Evolutionary conservation across 2,113 vertebrate genomes (phyloP).

Genomic region (Loxodonta africana): DNA sequence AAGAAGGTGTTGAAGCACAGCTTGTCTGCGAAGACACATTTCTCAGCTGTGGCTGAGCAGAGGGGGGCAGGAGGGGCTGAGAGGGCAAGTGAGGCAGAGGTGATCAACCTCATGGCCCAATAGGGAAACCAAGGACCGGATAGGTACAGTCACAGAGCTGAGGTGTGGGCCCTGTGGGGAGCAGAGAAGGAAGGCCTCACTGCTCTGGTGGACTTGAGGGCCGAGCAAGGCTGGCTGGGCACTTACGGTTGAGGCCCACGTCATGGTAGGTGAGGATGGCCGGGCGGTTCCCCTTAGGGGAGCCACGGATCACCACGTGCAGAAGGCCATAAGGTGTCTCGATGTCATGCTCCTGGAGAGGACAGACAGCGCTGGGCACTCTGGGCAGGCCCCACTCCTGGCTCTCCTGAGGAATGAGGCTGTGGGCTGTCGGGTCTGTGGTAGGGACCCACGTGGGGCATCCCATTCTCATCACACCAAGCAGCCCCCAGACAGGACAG

Average conservation of each 20-base stretch:
- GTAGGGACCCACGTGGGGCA: background rate
- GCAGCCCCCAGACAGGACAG: background rate
- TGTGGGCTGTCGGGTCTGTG: background rate
- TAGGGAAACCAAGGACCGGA: background rate
- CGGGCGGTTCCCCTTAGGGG: slow-evolving; percentile 96
- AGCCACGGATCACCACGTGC: slow-evolving; percentile 97
- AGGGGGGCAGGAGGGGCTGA: background rate
- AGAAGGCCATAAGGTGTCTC: slow-evolving; percentile 97
- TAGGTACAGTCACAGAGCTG: background rate
- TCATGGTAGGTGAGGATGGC: slow-evolving; percentile 99
- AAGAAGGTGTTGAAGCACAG: slow-evolving; percentile 98
- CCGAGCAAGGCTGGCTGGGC: accelerated
- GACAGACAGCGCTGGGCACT: background rate
- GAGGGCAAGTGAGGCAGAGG: background rate
- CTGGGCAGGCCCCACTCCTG: background rate
- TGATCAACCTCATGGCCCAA: background rate
- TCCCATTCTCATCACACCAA: background rate
- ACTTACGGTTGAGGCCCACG: slow-evolving; percentile 98
- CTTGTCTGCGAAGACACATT: slow-evolving; percentile 92
- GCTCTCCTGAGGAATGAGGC: background rate
- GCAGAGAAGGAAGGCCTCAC: background rate
- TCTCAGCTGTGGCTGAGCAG: background rate
- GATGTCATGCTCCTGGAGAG: slow-evolving; percentile 96
- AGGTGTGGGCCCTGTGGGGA: background rate
- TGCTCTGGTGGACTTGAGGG: background rate